These are phyloP conservation scores for Ligdia adustata DNA, from an alignment of 2,888 invertebrate species.

Conservation along the genomic window DNA sequence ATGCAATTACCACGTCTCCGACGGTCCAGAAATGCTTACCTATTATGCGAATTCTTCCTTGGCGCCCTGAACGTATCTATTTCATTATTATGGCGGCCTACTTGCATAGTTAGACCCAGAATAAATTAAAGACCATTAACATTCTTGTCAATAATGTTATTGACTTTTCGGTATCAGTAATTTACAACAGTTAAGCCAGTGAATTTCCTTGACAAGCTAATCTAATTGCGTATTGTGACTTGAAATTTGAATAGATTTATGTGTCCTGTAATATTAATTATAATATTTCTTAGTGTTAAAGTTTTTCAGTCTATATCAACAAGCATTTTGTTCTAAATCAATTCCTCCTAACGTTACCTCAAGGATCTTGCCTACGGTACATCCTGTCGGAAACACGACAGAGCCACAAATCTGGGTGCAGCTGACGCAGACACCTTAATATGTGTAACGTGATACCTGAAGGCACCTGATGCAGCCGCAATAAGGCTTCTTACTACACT, in stretches of 20 bases:
- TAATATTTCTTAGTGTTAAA: too few relatives aligned
- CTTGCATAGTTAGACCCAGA: neutral
- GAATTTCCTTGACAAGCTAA: too few relatives aligned
- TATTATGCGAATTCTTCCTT: neutral
- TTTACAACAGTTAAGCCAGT: too few relatives aligned
- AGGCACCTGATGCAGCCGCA: conserved; percentile 21
- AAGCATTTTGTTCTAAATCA: too few relatives aligned
- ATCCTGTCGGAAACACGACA: conserved; percentile 24
- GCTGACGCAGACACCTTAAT: conserved; percentile 34
- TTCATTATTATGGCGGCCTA: neutral
- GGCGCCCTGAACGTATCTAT: neutral
- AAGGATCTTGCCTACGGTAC: too few relatives aligned
- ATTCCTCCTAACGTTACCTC: too few relatives aligned
- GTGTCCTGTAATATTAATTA: too few relatives aligned
- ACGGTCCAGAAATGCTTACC: neutral
- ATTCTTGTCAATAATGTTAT: too few relatives aligned
- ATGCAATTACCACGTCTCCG: conserved; percentile 8
- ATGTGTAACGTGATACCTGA: conserved; percentile 39
- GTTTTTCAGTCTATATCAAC: too few relatives aligned
- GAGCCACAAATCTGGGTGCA: conserved; percentile 37
- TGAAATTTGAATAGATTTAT: too few relatives aligned
- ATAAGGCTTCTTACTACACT: conserved; percentile 42
- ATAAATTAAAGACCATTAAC: neutral
- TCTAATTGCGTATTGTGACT: too few relatives aligned
- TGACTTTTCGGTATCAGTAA: too few relatives aligned